Evolutionary conservation across 2,888 invertebrate genomes (phyloP).

Genomic region (Meganola albula): DNA sequence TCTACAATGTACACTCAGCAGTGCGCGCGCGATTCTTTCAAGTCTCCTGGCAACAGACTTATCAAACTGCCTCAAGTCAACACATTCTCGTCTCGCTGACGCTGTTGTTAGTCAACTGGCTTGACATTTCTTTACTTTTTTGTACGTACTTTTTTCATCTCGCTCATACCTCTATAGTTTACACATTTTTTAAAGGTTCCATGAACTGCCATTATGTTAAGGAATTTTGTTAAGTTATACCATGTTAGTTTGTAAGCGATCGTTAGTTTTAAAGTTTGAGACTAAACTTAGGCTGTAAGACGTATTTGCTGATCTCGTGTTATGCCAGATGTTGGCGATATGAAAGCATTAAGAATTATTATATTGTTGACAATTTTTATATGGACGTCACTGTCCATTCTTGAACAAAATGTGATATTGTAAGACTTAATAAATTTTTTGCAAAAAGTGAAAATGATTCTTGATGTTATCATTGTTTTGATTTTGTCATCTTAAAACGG

Average conservation of each 20-base stretch:
- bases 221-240: slow-evolving; percentile 62
- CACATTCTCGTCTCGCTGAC: slow-evolving; percentile 46
- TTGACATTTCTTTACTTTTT: slow-evolving; percentile 27
- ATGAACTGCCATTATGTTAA: slow-evolving; percentile 69
- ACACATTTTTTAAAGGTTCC: slow-evolving; percentile 50
- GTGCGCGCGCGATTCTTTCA: slow-evolving; percentile 44
- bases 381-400: slow-evolving; percentile 73
- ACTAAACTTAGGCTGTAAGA: slow-evolving; percentile 62
- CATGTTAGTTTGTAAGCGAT: slow-evolving; percentile 62
- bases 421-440: slow-evolving; percentile 69
- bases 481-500: slow-evolving; percentile 70
- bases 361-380: slow-evolving; percentile 68
- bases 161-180: slow-evolving; percentile 44
- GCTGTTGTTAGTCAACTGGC: slow-evolving; percentile 41
- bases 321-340: slow-evolving; percentile 64
- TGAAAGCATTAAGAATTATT: slow-evolving; percentile 77
- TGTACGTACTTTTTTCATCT: slow-evolving; percentile 37
- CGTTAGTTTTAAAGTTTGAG: slow-evolving; percentile 60
- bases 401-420: slow-evolving; percentile 75
- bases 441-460: slow-evolving; percentile 69
- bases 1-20: slow-evolving; percentile 36
- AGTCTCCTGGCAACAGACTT: slow-evolving; percentile 54
- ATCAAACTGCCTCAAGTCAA: slow-evolving; percentile 59
- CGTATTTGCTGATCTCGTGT: slow-evolving; percentile 71
- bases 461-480: slow-evolving; percentile 75